Percentiles rank a stretch among this genome's conserved stretches.
Conservation (phyloP, 2,797 vertebrate species). For the Ctenopoma kingsleyae region DNA sequence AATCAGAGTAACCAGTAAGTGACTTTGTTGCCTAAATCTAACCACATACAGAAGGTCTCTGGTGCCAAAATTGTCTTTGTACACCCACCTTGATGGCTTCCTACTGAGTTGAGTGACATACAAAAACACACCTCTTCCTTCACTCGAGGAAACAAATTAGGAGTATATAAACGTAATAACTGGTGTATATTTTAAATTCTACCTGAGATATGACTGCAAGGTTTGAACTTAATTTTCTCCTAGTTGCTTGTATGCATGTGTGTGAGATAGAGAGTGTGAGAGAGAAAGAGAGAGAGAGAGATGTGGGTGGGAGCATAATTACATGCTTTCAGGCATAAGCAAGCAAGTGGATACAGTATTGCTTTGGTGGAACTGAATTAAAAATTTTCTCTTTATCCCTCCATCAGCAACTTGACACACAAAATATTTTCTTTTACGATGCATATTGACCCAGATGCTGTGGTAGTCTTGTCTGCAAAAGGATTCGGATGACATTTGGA, state of each 20-base stretch:
- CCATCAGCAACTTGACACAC: slow-evolving; percentile 51
- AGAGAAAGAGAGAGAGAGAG: slow-evolving; percentile 12
- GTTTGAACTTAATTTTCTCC: neutral
- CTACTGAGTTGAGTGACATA: neutral
- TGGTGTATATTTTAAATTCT: neutral
- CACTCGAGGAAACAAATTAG: neutral
- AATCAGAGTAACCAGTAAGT: neutral
- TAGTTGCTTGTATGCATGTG: neutral
- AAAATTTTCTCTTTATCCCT: slow-evolving; percentile 51
- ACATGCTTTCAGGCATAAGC: slow-evolving; percentile 56
- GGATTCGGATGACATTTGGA: slow-evolving; percentile 32
- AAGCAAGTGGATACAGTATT: slow-evolving; percentile 56
- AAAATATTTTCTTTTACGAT: slow-evolving; percentile 39
- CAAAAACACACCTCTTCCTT: neutral
- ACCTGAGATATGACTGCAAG: neutral
- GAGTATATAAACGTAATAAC: neutral
- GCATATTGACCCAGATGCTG: slow-evolving; percentile 49
- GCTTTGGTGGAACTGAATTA: slow-evolving; percentile 56
- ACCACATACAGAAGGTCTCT: neutral
- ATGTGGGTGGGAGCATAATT: slow-evolving; percentile 48
- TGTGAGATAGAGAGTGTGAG: no score
- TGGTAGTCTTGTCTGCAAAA: slow-evolving; percentile 15
- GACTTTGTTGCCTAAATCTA: neutral
- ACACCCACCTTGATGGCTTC: neutral
- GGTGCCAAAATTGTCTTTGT: neutral